Base-by-base conservation (phyloP, 2,113 vertebrate genomes). In the Pseudonaja textilis region DNA sequence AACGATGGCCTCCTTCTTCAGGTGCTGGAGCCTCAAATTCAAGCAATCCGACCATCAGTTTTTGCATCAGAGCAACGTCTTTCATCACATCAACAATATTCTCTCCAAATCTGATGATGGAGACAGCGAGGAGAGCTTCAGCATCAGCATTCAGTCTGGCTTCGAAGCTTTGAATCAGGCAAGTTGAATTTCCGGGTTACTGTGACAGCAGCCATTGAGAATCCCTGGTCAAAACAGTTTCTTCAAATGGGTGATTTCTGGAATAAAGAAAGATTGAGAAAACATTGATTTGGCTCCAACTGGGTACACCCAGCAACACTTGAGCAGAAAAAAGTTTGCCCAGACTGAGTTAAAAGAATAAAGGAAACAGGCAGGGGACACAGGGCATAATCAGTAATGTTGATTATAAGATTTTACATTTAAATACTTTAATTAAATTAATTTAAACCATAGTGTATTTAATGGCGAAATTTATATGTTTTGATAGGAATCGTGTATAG, bases 61-160 rank as follows among this genome's bases (percentile, higher is more conserved):
- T 95, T 98, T 99, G 94, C 99, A 99, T 95, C 99, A 99, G 95
- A 99, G 99, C 97, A 99, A 99, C 22, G 99, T 99, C 91, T 99
- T 99, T 96, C 99, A 99, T 97, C 99, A 99, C 96, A 99, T 99
- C 96, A 99, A 99, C 97, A 99, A 99, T 92, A 99, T 99, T 97
- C 97, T 99, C 95, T 99, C 99, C 87, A 99, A 99, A 97, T 99
- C 99, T 2, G 99, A 99, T 88, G 99, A 99, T 93, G 99, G 99
- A 42, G 99, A 99, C 95, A 99, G 99, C 11, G 99, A 99, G 95
- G 99, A 99, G 95, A 99, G 99, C 96, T 99, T 99, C 92, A 99
- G 99, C 96, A 99, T 99, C 96, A 99, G 99, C 50, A 96, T 99
- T 93, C 99, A 99, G 94, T 99, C 99, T 26, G 99, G 99, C 93